phyloP scores from a whole-genome alignment of 1,140 invertebrate species.

The Dreissena rostriformis region DNA sequence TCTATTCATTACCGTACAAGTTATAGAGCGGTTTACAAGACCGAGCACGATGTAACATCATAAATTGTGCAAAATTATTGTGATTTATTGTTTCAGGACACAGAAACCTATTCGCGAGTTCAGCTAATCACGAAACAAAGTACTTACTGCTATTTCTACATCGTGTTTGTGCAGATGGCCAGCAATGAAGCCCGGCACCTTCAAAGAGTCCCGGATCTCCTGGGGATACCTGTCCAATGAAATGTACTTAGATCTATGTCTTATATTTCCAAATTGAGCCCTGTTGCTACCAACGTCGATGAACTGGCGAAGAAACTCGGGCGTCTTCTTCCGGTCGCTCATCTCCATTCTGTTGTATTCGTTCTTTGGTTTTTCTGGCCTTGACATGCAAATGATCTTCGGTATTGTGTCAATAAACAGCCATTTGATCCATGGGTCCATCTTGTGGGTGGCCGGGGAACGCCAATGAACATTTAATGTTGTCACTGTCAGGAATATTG shows the following conservation, averaged over 20 bases:
- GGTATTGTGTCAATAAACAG: constrained; percentile 81
- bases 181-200: constrained; percentile 97
- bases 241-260: too few species aligned
- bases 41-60: too few species aligned
- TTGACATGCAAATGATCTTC: constrained; percentile 78
- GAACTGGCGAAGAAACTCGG: too few species aligned
- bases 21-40: too few species aligned
- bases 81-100: too few species aligned
- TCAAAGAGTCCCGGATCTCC: constrained; percentile 93
- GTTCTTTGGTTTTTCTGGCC: constrained; percentile 61
- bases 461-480: constrained; percentile 80
- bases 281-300: too few species aligned
- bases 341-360: constrained; percentile 9
- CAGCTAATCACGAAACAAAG: constrained; percentile 88
- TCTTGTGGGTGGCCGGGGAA: constrained; percentile 79
- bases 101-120: too few species aligned
- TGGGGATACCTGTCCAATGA: constrained; percentile 79
- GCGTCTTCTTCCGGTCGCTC: constrained; percentile 12
- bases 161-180: constrained; percentile 92
- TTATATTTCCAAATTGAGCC: too few species aligned
- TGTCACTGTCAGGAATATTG: constrained; percentile 80
- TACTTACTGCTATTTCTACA: constrained; percentile 72
- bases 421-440: constrained; percentile 79
- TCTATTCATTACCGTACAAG: too few species aligned
- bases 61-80: too few species aligned